Percentiles rank a stretch among this genome's conserved stretches.
Conservation (phyloP, 2,888 invertebrate genomes). For the Thelaira solivaga region DNA sequence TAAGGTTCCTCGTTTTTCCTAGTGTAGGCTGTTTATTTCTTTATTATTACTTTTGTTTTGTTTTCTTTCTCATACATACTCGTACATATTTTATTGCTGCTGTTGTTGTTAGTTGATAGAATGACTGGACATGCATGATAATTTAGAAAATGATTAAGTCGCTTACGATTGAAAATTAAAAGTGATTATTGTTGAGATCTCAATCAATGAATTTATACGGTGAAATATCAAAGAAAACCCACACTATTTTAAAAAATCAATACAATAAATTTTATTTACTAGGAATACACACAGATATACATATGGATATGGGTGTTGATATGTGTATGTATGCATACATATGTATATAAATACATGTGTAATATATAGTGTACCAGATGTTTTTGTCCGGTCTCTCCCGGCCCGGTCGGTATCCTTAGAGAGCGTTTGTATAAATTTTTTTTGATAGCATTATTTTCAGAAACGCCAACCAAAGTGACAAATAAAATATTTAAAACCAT, state of each 20-base stretch:
- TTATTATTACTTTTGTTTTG: neutral
- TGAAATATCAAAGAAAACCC: conserved; percentile 37
- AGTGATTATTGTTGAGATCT: conserved; percentile 50
- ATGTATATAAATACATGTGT: too few species aligned
- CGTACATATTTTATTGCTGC: too few species aligned
- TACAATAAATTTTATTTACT: neutral
- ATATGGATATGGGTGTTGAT: neutral
- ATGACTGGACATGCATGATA: conserved; percentile 49
- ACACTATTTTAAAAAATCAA: neutral
- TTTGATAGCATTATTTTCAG: too few species aligned
- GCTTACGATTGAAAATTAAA: conserved; percentile 43
- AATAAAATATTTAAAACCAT: too few species aligned
- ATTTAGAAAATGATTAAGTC: conserved; percentile 45
- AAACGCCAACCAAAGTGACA: too few species aligned
- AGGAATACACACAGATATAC: neutral
- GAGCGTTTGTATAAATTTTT: too few species aligned
- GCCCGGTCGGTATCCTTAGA: too few species aligned
- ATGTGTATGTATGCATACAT: neutral
- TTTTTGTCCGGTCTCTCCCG: too few species aligned
- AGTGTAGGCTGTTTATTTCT: neutral
- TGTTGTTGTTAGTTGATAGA: conserved; percentile 38
- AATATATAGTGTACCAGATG: too few species aligned
- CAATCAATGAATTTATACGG: conserved; percentile 44
- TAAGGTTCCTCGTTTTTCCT: neutral
- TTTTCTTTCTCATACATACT: neutral